Conservation (phyloP, 2,113 vertebrate genomes). For the Mandrillus leucophaeus region DNA sequence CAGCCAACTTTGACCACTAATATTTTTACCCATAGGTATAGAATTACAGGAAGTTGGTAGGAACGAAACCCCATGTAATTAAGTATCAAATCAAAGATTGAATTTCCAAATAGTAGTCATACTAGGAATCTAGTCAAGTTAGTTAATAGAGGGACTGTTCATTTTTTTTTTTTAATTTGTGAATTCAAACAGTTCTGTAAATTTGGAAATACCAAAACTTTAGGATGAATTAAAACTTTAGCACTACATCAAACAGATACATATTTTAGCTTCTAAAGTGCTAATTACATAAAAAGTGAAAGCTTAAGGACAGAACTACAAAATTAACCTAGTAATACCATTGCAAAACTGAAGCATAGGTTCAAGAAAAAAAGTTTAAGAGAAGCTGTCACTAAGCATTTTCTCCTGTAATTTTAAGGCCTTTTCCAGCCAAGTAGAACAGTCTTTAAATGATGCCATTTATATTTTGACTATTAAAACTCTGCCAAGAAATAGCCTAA, state of each 20-base stretch:
- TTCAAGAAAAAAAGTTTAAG: background rate
- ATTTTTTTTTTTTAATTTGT: background rate
- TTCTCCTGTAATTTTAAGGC: slow-evolving; percentile 75
- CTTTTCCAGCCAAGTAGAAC: slow-evolving; percentile 71
- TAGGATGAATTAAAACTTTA: slow-evolving; percentile 11
- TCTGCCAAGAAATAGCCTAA: slow-evolving; percentile 77
- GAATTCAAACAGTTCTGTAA: slow-evolving; percentile 18
- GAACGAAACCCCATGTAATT: slow-evolving; percentile 90
- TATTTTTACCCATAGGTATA: slow-evolving; percentile 97
- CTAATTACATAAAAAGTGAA: slow-evolving; percentile 52
- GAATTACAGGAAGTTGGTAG: slow-evolving; percentile 97
- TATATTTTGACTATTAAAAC: slow-evolving; percentile 79
- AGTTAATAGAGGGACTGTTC: slow-evolving; percentile 68
- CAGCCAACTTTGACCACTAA: slow-evolving; percentile 88
- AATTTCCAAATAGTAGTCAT: slow-evolving; percentile 86
- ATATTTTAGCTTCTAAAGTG: slow-evolving; percentile 46
- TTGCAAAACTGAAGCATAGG: slow-evolving; percentile 32
- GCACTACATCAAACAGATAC: slow-evolving; percentile 28
- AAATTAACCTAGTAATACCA: slow-evolving; percentile 40
- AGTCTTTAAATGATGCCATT: slow-evolving; percentile 79
- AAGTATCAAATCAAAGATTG: slow-evolving; percentile 87
- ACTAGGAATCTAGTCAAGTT: slow-evolving; percentile 81
- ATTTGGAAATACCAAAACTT: slow-evolving; percentile 36
- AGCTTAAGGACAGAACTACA: slow-evolving; percentile 31
- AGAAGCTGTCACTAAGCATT: slow-evolving; percentile 73